Percentiles rank a stretch among this genome's conserved stretches.
phyloP scores from a whole-genome alignment of 2,888 invertebrate species.

The Cephus sareptanus region DNA sequence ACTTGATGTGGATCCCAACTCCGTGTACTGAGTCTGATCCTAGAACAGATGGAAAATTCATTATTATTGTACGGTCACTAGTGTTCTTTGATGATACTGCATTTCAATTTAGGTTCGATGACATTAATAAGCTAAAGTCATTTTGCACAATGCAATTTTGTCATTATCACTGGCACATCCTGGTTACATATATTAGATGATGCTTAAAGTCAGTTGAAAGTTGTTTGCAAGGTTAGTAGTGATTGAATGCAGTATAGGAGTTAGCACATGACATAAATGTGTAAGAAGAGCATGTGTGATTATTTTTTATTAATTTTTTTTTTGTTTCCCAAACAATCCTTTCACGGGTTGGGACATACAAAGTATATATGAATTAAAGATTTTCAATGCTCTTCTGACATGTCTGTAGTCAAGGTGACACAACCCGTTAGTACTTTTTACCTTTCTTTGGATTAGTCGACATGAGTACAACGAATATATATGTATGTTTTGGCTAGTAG shows the following conservation, averaged over 20 bases:
- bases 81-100: not conserved
- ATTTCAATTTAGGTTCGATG: not conserved
- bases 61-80: not conserved
- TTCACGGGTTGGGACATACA: not conserved
- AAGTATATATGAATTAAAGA: not conserved
- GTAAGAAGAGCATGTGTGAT: not conserved
- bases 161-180: not conserved
- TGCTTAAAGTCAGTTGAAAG: not conserved
- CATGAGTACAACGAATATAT: constrained; percentile 11
- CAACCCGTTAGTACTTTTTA: constrained; percentile 2
- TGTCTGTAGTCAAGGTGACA: not conserved
- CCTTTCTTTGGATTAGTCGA: constrained; percentile 5
- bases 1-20: constrained; percentile 27
- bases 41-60: constrained; percentile 45
- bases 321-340: not conserved
- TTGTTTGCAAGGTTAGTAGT: not conserved
- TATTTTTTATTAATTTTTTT: not conserved
- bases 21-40: constrained; percentile 35
- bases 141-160: not conserved
- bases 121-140: not conserved
- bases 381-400: not conserved
- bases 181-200: not conserved
- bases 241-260: not conserved
- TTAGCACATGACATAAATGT: not conserved
- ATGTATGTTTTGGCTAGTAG: constrained; percentile 27